Evolutionary conservation across 2,797 vertebrate genomes (phyloP), one percentile per base, ranked within the genome.

Genomic region (Australoheros facetus): DNA sequence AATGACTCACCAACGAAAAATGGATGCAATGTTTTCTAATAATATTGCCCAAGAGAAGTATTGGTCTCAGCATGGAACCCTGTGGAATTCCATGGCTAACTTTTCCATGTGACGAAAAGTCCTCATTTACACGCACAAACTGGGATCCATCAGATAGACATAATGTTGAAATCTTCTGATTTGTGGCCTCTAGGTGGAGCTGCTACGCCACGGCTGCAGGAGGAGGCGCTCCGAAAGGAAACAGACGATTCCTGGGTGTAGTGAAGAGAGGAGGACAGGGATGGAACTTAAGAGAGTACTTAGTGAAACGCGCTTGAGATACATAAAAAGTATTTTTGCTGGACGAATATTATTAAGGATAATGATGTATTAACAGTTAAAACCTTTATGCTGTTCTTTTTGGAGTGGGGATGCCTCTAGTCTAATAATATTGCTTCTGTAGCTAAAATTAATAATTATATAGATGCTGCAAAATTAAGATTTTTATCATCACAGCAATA

Each of bases 171-270:
- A 37, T 10, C 9, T 37, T 70, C 32, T 5, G 30, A 7, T 2
- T 37, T 70, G 3, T 73, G 39, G 5, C 77, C 90, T 48, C 73
- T 59, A 83, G 89, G 58, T 79, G 85, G 84, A 7, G 90, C 81
- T 13, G 2, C 9, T 30, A 9, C 19, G 5, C 42, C 51, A 7
- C 59, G 1, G 66, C 56, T 48, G 60, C 82, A 39, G 64, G 13
- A 1, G 45, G 11, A 37, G 23, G 6, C 3, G 78, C 55, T n/a
- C 64, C n/a, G 45, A 7, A 5, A 13, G 4, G 26, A 55, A 21
- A 23, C 39, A 14, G 12, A 19, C 13, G 3, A 3, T 5, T 23
- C 42, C 1, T 16, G 34, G 3, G 13, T 6, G 21, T 21, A 53
- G 13, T 1, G 19, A 4, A 12, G 58, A 4, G 23, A n/a, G 21